These are phyloP conservation scores for Drosophila anomalata DNA, from an alignment of 2,888 invertebrate genomes.

Conservation along the genomic window DNA sequence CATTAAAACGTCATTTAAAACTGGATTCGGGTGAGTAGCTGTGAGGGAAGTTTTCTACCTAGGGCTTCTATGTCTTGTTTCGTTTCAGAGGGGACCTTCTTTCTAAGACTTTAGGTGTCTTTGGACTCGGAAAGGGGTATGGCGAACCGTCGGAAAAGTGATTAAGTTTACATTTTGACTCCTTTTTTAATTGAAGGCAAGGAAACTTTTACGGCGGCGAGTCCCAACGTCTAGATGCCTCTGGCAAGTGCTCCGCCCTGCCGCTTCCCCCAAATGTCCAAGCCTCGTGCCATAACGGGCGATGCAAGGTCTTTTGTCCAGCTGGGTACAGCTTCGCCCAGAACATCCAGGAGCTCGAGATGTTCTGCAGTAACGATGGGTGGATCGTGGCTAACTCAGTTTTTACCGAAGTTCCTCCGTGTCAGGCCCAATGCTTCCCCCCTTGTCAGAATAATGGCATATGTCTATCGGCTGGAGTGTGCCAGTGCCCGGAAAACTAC, in stretches of 20 bases:
- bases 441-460: conserved; percentile 92
- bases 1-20: conserved; percentile 51
- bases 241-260: conserved; percentile 65
- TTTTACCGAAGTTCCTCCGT: conserved; percentile 85
- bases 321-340: conserved; percentile 74
- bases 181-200: conserved; percentile 5
- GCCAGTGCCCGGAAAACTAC: conserved; percentile 90
- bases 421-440: conserved; percentile 90
- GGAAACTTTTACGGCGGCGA: conserved; percentile 69
- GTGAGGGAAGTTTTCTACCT: no score
- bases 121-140: conserved; percentile 69
- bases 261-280: conserved; percentile 72
- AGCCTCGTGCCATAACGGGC: conserved; percentile 67
- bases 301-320: conserved; percentile 75
- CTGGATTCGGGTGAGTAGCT: conserved; percentile 51
- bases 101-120: conserved; percentile 43
- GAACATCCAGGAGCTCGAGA: conserved; percentile 61
- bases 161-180: not conserved
- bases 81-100: conserved; percentile 28
- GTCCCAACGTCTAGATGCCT: conserved; percentile 59
- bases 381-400: conserved; percentile 80
- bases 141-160: not conserved
- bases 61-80: no score
- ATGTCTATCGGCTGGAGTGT: conserved; percentile 90
- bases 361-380: conserved; percentile 76